Evolutionary conservation across 2,797 vertebrate species (phyloP).

Genomic region (Falco naumanni): DNA sequence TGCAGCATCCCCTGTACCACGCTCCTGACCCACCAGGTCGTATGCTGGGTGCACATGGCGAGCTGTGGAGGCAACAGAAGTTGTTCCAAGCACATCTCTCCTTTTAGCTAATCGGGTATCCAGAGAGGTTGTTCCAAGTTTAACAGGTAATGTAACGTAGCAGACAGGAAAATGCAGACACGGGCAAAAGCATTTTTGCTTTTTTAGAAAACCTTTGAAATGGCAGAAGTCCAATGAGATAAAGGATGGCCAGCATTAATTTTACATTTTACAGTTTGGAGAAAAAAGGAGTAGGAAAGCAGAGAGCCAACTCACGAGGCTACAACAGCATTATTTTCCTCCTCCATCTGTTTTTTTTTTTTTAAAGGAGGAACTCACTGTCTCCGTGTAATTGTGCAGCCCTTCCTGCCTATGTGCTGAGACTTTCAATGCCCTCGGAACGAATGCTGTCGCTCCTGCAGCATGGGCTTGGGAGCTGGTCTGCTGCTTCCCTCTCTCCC

Average conservation of each 20-base stretch:
- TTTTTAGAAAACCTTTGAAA: not conserved
- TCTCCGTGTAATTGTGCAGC: not conserved
- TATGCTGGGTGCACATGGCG: not conserved
- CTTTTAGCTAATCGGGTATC: too few relatives aligned
- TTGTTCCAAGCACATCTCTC: not conserved
- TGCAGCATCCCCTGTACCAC: fast-evolving
- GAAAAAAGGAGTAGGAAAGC: not conserved
- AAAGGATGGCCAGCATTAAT: not conserved
- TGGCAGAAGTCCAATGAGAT: not conserved
- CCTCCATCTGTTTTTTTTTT: not conserved
- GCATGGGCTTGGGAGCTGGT: not conserved
- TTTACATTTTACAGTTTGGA: not conserved
- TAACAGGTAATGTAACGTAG: fast-evolving
- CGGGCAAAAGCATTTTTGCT: not conserved
- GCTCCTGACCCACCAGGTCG: fast-evolving
- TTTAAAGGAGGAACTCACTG: not conserved
- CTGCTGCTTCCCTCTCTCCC: not conserved
- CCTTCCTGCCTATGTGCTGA: not conserved
- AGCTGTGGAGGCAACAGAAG: not conserved
- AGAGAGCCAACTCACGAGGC: fast-evolving
- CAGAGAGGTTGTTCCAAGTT: not conserved
- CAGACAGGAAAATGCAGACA: not conserved
- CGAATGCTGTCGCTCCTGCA: not conserved
- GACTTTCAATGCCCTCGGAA: not conserved
- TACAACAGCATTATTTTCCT: not conserved